Conservation (phyloP, 2,113 vertebrate genomes). For the Suncus etruscus region DNA sequence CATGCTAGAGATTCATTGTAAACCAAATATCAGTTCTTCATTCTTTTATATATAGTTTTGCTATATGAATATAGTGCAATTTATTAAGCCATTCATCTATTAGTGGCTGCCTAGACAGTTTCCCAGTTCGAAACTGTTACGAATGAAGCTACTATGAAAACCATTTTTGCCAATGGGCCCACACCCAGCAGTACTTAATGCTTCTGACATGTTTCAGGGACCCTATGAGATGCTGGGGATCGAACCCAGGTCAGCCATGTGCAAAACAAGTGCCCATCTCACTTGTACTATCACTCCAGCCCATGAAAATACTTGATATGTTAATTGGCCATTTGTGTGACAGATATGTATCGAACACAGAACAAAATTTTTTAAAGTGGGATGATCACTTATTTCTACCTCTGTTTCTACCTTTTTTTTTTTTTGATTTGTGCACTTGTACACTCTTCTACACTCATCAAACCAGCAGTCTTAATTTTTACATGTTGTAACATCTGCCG, state of each 20-base stretch:
- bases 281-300: too few species aligned
- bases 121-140: too few species aligned
- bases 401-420: background rate
- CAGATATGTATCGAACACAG: background rate
- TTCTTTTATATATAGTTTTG: background rate
- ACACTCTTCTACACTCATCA: background rate
- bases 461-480: background rate
- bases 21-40: background rate
- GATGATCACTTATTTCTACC: background rate
- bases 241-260: too few species aligned
- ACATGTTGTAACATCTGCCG: background rate
- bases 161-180: background rate
- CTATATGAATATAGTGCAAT: too few species aligned
- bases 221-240: too few species aligned
- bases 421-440: background rate
- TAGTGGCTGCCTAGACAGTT: too few species aligned
- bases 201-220: too few species aligned
- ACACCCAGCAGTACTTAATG: too few species aligned
- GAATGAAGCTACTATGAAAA: too few species aligned
- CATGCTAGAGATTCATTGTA: background rate
- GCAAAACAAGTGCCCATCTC: too few species aligned
- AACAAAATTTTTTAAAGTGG: too few species aligned
- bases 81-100: too few species aligned
- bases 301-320: background rate
- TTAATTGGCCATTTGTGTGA: background rate